A percentile compares a stretch with the other conserved stretches of the same genome.
These are phyloP conservation scores for Zapornia atra DNA, from an alignment of 2,113 vertebrate genomes.

Conservation along the genomic window DNA sequence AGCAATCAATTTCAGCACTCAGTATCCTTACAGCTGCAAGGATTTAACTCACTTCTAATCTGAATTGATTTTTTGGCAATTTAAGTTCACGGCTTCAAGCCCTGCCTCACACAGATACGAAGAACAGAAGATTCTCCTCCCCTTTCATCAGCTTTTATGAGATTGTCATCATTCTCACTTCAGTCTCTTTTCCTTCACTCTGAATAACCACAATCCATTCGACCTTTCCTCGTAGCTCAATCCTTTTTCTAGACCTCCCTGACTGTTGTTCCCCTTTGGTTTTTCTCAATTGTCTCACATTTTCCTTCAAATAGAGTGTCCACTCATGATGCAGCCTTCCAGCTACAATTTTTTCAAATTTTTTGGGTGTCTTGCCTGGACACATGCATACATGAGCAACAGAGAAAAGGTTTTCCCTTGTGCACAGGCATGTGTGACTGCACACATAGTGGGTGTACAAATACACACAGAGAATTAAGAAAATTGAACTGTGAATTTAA, in stretches of 20 bases:
- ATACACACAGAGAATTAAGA: neutral
- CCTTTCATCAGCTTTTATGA: constrained; percentile 59
- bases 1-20: constrained; percentile 1
- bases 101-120: neutral
- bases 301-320: neutral
- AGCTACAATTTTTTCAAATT: neutral
- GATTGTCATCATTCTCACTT: constrained; percentile 23
- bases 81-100: constrained; percentile 1
- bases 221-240: neutral
- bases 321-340: neutral
- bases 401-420: neutral
- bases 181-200: neutral
- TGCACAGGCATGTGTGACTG: neutral
- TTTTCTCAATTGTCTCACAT: neutral
- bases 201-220: neutral
- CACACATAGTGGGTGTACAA: neutral
- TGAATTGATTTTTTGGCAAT: constrained; percentile 20
- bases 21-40: neutral
- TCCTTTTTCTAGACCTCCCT: neutral
- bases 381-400: neutral
- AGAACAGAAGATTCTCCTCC: constrained; percentile 39
- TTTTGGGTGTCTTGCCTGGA: neutral
- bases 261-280: neutral
- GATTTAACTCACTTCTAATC: constrained; percentile 42
- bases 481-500: neutral